Evolutionary conservation across 1,140 invertebrate genomes (phyloP).

Genomic region (Dryas iulia): DNA sequence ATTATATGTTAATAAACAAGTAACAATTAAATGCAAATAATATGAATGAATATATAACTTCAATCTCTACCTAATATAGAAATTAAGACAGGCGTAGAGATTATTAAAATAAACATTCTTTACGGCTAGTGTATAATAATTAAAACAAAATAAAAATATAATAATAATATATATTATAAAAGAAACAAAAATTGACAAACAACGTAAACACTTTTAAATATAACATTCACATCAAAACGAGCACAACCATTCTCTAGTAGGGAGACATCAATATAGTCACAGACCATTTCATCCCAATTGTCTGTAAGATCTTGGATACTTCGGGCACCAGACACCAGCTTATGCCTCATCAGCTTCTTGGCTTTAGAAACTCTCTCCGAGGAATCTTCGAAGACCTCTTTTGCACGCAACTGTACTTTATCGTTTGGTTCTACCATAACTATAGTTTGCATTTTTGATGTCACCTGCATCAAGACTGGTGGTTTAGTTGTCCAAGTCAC

Average conservation of each 20-base stretch:
- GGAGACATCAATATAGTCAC: constrained; percentile 62
- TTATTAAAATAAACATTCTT: too few relatives aligned
- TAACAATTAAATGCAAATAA: too few relatives aligned
- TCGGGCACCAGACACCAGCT: constrained; percentile 49
- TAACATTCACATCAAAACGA: not conserved
- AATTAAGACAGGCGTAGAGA: too few relatives aligned
- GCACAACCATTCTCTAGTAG: constrained; percentile 34
- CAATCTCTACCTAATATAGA: too few relatives aligned
- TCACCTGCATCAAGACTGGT: constrained; percentile 62
- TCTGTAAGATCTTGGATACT: constrained; percentile 58
- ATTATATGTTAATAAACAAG: too few relatives aligned
- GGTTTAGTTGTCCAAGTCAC: constrained; percentile 49
- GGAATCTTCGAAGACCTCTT: constrained; percentile 43
- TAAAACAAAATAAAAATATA: not conserved
- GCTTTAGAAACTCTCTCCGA: constrained; percentile 45
- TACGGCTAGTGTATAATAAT: too few relatives aligned
- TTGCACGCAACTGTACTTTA: constrained; percentile 34
- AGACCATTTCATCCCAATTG: constrained; percentile 66
- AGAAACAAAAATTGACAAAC: not conserved
- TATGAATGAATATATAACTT: too few relatives aligned
- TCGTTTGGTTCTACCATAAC: constrained; percentile 54
- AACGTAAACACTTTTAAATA: constrained; percentile 8
- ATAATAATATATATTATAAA: not conserved
- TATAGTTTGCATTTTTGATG: constrained; percentile 49
- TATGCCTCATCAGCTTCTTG: constrained; percentile 57